phyloP scores from a whole-genome alignment of 1,140 invertebrate species.

The Adelges cooleyi region DNA sequence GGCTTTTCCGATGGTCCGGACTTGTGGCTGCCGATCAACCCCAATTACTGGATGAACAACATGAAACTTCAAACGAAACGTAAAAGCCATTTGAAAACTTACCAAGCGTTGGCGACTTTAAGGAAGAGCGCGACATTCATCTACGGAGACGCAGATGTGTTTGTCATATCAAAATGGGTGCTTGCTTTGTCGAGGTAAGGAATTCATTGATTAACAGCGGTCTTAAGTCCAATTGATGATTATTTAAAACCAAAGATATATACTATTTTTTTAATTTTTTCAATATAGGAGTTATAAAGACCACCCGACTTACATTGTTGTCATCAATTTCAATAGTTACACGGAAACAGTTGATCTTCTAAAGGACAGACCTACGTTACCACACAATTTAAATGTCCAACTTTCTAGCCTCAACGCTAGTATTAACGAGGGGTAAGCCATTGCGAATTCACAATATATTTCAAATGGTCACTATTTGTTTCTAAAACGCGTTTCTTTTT shows the following conservation, averaged over 20 bases:
- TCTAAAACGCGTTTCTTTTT: too few species aligned
- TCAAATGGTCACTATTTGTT: too few species aligned
- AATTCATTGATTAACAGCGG: too few species aligned
- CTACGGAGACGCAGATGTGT: conserved; percentile 22
- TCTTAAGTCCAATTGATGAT: too few species aligned
- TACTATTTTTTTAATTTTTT: too few species aligned
- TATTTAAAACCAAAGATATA: too few species aligned
- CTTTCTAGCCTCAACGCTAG: conserved; percentile 30
- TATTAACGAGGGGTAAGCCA: conserved; percentile 28
- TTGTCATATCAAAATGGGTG: conserved; percentile 21
- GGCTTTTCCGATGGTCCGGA: conserved; percentile 27
- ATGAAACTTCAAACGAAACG: neutral
- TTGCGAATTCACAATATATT: too few species aligned
- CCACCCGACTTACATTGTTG: conserved; percentile 28
- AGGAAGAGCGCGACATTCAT: conserved; percentile 18
- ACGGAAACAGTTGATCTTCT: neutral
- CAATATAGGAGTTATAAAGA: conserved; percentile 29
- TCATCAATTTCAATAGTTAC: conserved; percentile 28
- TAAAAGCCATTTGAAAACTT: conserved; percentile 17
- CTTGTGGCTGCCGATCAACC: conserved; percentile 29
- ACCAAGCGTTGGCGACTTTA: conserved; percentile 9
- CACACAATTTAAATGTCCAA: conserved; percentile 1
- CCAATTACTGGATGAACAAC: conserved; percentile 25
- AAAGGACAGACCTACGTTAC: neutral
- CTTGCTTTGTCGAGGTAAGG: conserved; percentile 17